phyloP scores from a whole-genome alignment of 1,140 invertebrate species.

The Cardiocondyla obscurior region DNA sequence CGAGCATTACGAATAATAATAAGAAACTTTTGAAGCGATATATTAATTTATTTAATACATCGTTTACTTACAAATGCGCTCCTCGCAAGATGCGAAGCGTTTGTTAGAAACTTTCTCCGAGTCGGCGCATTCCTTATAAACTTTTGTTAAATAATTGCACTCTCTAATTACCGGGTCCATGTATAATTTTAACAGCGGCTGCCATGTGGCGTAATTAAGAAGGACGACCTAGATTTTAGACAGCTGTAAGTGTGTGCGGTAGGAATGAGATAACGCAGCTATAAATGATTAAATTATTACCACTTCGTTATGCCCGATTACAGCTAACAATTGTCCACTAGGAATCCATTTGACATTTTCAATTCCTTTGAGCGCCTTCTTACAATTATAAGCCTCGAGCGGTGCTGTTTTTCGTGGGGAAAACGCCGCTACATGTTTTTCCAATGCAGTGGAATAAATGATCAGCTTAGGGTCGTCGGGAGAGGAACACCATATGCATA shows the following conservation, averaged over 20 bases:
- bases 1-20: neutral
- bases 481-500: conserved; percentile 81
- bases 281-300: conserved; percentile 73
- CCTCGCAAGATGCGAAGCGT: conserved; percentile 50
- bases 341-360: conserved; percentile 79
- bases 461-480: conserved; percentile 76
- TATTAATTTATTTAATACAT: conserved; percentile 29
- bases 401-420: conserved; percentile 49
- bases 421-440: conserved; percentile 77
- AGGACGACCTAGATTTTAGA: conserved; percentile 73
- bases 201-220: conserved; percentile 81
- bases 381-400: conserved; percentile 9
- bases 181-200: conserved; percentile 75
- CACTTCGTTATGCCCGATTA: conserved; percentile 81
- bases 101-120: conserved; percentile 69
- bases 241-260: neutral
- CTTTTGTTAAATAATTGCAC: conserved; percentile 76
- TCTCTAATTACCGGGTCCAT: conserved; percentile 79
- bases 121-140: conserved; percentile 77
- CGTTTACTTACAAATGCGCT: conserved; percentile 75
- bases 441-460: conserved; percentile 77
- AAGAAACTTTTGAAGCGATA: neutral
- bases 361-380: conserved; percentile 75
- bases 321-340: conserved; percentile 79
- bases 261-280: neutral